Percentiles rank a stretch among this genome's conserved stretches.
Evolutionary conservation across 2,797 vertebrate species (phyloP).

Genomic region (Falco berigora): DNA sequence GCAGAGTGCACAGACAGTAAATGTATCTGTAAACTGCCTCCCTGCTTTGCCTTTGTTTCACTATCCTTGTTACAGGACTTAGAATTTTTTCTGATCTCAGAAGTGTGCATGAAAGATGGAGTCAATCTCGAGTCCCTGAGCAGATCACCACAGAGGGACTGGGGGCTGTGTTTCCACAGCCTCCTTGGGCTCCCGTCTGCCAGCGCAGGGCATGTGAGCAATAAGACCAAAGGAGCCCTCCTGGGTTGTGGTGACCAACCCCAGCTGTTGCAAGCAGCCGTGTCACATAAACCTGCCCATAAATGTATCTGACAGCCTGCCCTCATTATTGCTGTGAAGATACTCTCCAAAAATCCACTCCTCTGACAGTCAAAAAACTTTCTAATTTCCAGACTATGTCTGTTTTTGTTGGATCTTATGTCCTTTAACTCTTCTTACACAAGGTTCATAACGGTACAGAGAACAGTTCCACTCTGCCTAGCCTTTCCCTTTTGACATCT

Average conservation of each 20-base stretch:
- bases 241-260: neutral
- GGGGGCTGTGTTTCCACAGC: neutral
- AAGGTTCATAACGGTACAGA: neutral
- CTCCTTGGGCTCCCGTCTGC: neutral
- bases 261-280: neutral
- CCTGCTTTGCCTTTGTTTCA: neutral
- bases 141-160: neutral
- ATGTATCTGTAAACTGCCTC: neutral
- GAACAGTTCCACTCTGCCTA: neutral
- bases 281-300: neutral
- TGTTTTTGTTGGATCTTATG: fast-evolving
- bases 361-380: neutral
- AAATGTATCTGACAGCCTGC: neutral
- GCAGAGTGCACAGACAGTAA: neutral
- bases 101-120: neutral
- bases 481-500: neutral
- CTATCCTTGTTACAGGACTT: neutral
- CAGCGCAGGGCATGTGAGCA: neutral
- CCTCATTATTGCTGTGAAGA: neutral
- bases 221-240: neutral
- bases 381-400: neutral
- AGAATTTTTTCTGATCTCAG: neutral
- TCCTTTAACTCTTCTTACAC: neutral
- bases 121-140: neutral
- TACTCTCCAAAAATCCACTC: neutral